Evolutionary conservation across 1,140 invertebrate genomes (phyloP).

Genomic region (Sitobion miscanthi): DNA sequence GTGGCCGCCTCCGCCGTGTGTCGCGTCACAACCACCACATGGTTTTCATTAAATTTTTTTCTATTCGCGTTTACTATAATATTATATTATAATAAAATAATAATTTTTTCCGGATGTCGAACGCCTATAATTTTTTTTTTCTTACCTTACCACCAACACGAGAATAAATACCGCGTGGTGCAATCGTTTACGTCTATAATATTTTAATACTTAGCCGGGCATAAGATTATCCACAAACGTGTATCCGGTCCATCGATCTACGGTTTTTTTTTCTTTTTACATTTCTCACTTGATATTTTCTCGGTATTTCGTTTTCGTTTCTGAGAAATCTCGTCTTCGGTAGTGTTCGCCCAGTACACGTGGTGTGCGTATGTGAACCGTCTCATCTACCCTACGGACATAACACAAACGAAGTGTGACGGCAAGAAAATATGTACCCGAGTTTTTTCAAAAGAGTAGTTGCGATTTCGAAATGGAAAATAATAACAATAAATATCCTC

Average conservation of each 20-base stretch:
- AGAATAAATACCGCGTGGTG: constrained; percentile 5
- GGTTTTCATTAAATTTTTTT: not conserved
- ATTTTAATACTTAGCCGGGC: not conserved
- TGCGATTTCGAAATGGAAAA: not conserved
- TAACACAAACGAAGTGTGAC: not conserved
- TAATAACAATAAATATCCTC: not conserved
- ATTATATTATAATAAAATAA: not conserved
- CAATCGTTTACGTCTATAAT: not conserved
- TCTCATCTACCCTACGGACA: too few species aligned
- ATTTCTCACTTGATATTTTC: not conserved
- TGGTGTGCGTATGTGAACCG: not conserved
- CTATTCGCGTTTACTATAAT: not conserved
- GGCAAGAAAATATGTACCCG: not conserved
- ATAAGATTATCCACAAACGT: not conserved
- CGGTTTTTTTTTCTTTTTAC: not conserved
- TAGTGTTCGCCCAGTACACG: not conserved
- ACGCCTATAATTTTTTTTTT: not conserved
- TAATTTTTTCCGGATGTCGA: not conserved
- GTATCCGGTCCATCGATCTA: not conserved
- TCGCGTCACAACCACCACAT: not conserved
- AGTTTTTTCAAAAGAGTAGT: not conserved
- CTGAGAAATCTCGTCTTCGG: not conserved
- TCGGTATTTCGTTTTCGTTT: not conserved
- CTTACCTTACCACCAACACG: not conserved
- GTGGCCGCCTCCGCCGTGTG: not conserved